Percentiles rank a stretch among this genome's conserved stretches.
phyloP scores from a whole-genome alignment of 2,888 invertebrate genomes.

The Leucoma salicis region DNA sequence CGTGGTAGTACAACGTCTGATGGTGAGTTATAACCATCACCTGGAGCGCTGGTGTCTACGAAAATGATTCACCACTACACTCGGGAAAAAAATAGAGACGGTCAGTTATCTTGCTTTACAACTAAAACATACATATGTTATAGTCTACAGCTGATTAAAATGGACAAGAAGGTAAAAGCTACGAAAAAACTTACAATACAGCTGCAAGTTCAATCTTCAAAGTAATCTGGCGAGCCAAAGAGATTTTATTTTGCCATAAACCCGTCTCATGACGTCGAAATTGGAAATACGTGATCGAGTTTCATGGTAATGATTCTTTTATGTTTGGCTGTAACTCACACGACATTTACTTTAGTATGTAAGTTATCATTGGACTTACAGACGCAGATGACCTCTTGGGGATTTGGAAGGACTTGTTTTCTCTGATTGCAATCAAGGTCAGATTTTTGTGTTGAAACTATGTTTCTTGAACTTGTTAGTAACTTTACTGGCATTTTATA shows the following conservation, averaged over 20 bases:
- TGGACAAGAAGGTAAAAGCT: no score
- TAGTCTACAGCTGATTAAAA: no score
- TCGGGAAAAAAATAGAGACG: no score
- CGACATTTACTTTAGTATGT: constrained; percentile 39
- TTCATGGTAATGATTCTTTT: constrained; percentile 44
- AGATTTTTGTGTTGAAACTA: background rate
- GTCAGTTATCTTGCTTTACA: no score
- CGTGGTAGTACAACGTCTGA: no score
- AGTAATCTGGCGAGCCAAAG: constrained; percentile 17
- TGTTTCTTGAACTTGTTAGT: no score
- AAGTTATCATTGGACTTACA: constrained; percentile 27
- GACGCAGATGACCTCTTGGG: constrained; percentile 13
- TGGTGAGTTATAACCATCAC: no score
- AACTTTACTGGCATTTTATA: no score
- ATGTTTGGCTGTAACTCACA: constrained; percentile 42
- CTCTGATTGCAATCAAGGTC: background rate
- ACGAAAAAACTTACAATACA: no score
- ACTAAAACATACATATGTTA: no score
- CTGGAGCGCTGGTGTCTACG: no score
- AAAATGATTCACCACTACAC: no score
- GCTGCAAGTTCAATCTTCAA: constrained; percentile 1
- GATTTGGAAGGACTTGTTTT: background rate
- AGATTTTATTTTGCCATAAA: constrained; percentile 38
- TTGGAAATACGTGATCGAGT: constrained; percentile 46
- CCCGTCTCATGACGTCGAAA: constrained; percentile 40